A percentile compares a stretch with the other conserved stretches of the same genome.
Evolutionary conservation across 1,140 invertebrate genomes (phyloP).

Genomic region (Centruroides vittatus): DNA sequence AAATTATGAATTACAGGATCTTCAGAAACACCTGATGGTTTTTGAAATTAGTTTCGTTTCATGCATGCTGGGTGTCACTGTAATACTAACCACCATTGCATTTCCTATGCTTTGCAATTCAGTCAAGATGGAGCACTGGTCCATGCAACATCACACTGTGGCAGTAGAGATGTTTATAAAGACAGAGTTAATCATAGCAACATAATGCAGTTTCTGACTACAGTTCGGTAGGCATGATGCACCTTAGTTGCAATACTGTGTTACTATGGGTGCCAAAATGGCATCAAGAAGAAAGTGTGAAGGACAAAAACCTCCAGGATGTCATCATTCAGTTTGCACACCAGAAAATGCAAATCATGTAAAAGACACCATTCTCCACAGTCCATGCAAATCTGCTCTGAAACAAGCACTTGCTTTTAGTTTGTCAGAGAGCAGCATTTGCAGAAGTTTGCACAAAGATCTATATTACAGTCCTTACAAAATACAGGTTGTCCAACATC

Average conservation of each 20-base stretch:
- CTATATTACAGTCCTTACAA: too few relatives aligned
- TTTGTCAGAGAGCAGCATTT: too few relatives aligned
- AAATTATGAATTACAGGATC: too few relatives aligned
- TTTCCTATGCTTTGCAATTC: not conserved
- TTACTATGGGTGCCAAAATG: not conserved
- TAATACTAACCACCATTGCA: not conserved
- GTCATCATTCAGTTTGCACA: too few relatives aligned
- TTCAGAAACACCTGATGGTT: too few relatives aligned
- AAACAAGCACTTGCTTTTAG: too few relatives aligned
- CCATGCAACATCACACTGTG: not conserved
- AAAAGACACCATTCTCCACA: too few relatives aligned
- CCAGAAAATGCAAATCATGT: too few relatives aligned
- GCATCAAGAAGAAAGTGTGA: not conserved
- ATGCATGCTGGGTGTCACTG: not conserved
- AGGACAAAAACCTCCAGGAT: too few relatives aligned
- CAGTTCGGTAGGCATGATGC: not conserved
- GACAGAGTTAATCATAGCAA: not conserved
- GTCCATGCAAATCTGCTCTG: too few relatives aligned
- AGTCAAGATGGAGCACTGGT: not conserved
- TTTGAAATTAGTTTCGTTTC: not conserved
- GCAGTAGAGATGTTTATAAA: not conserved
- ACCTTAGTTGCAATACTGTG: not conserved
- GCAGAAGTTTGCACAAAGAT: too few relatives aligned
- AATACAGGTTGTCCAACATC: too few relatives aligned
- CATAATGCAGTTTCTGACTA: not conserved